Percentiles rank a stretch among this genome's conserved stretches.
phyloP scores from a whole-genome alignment of 2,888 invertebrate genomes.

The Steinernema hermaphroditum region DNA sequence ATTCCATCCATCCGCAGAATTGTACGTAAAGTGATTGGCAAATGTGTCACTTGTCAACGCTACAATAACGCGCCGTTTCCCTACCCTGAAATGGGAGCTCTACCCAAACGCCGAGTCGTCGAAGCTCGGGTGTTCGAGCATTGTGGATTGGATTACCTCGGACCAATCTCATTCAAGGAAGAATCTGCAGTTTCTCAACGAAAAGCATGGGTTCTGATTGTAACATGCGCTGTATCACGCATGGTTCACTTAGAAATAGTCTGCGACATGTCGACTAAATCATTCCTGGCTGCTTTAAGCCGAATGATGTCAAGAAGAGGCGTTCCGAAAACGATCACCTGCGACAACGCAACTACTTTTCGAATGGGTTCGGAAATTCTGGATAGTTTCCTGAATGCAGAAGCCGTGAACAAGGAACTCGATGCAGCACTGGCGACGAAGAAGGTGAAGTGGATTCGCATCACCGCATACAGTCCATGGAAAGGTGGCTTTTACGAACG shows the following conservation, averaged over 20 bases:
- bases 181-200: background rate
- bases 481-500: slow-evolving; percentile 35
- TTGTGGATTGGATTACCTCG: slow-evolving; percentile 37
- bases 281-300: slow-evolving; percentile 27
- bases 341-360: slow-evolving; percentile 34
- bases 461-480: slow-evolving; percentile 33
- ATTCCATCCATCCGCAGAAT: slow-evolving; percentile 32
- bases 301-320: slow-evolving; percentile 34
- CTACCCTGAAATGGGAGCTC: too few species aligned
- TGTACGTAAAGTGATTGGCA: background rate
- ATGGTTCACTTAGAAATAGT: slow-evolving; percentile 38
- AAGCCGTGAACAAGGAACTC: background rate
- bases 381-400: background rate
- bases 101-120: too few species aligned
- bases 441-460: slow-evolving; percentile 31
- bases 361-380: background rate
- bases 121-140: slow-evolving; percentile 32
- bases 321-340: slow-evolving; percentile 30
- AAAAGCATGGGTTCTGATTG: slow-evolving; percentile 34
- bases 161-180: slow-evolving; percentile 31
- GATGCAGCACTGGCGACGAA: background rate
- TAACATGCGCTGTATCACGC: slow-evolving; percentile 34
- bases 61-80: background rate
- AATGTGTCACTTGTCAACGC: slow-evolving; percentile 31
- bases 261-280: background rate